Conservation (phyloP, 2,888 invertebrate genomes). For the Dryocosmus kuriphilus region DNA sequence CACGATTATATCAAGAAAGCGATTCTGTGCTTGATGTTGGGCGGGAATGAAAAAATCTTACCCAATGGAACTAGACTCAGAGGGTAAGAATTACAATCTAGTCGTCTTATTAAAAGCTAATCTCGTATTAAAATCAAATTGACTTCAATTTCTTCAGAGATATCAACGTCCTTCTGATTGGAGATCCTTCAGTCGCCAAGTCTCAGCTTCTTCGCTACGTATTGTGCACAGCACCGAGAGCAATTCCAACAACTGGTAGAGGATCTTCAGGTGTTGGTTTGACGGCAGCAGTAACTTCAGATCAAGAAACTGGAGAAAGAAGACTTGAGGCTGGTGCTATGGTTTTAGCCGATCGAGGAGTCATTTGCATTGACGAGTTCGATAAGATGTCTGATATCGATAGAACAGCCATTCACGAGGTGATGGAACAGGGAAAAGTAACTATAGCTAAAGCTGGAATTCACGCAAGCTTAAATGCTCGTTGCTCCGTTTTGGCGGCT, state of each 20-base stretch:
- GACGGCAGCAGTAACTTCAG: constrained; percentile 98
- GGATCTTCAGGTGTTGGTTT: constrained; percentile 99
- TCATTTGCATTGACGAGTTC: constrained; percentile 98
- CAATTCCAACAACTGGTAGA: constrained; percentile 97
- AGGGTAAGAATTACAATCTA: constrained; percentile 80
- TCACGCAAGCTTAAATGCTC: constrained; percentile 97
- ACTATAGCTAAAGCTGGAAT: constrained; percentile 99
- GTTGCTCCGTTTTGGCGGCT: constrained; percentile 99
- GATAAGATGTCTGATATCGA: constrained; percentile 99
- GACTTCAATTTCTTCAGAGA: constrained; percentile 77
- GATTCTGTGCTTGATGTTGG: constrained; percentile 94
- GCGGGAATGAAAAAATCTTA: constrained; percentile 96
- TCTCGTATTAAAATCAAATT: background rate
- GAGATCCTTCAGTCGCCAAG: constrained; percentile 99
- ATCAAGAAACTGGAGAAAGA: constrained; percentile 93
- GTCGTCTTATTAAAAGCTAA: background rate
- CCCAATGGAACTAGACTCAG: constrained; percentile 94
- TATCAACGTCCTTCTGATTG: constrained; percentile 95
- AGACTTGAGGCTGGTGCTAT: constrained; percentile 98
- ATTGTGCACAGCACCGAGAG: constrained; percentile 94
- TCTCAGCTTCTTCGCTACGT: constrained; percentile 97
- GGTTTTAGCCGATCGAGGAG: constrained; percentile 99
- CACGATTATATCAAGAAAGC: constrained; percentile 98
- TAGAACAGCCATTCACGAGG: constrained; percentile 99
- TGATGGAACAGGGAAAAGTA: constrained; percentile 98